Base-by-base conservation (phyloP, 2,888 invertebrate species). In the Minunthozetes semirufus region DNA sequence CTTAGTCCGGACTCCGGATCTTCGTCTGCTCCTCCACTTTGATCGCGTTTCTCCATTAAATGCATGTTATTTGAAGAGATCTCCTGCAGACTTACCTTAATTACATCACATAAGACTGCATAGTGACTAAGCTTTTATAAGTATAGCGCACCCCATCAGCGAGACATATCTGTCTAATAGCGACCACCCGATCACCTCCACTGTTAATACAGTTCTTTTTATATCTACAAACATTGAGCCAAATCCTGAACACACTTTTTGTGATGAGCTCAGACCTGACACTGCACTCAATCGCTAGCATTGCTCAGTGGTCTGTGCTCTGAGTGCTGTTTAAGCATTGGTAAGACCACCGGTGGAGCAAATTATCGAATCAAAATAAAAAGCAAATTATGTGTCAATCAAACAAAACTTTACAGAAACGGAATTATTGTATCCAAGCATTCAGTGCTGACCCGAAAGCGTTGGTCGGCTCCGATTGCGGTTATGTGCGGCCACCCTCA, bases 331-430 rank as follows among this genome's bases (percentile, higher is more conserved):
- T 27, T 61, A 61, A 27, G 25, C 8, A 11, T 5, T 27, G 42
- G 38, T 68, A 22, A 38, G 68, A 68, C 68, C 68, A 68, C 68
- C 68, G 42, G 42, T 68, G 68, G 68, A 68, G 68, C 38, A 68
- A 68, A 38, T 68, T 68, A 68, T 68, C 42, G 42, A 68, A 42
- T 68, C 42, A 68, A 68, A 66, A 68, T 68, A 68, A 22, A 42
- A 42, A 68, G 22, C 68, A 68, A 68, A 68, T 68, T 68, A 68
- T 42, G 42, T 68, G 68, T 68, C 68, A 68, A 68, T 68, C 68
- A 68, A 68, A 68, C 46, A 68, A 19, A 38, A 68, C 68, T 68
- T 46, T 19, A 68, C 2, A 68, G 17, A 42, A 42, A 8, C 27
- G n/a, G 22, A 11, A 42, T 68, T 46, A 68, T 68, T 68, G 38